Conservation (phyloP, 2,113 vertebrate species). For the Prionailurus viverrinus region DNA sequence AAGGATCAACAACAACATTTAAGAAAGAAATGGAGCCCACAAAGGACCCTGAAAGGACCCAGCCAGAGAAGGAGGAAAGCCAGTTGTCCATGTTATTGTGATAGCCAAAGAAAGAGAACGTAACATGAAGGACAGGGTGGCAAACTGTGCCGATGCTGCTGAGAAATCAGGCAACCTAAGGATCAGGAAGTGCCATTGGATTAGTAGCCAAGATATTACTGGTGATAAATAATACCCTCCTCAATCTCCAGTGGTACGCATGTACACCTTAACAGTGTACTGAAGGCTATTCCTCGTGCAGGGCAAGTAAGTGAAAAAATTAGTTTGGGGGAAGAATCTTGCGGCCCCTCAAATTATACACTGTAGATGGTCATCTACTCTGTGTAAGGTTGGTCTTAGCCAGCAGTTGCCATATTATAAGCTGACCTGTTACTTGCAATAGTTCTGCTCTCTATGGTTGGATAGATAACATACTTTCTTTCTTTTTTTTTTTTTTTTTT, state of each 20-base stretch:
- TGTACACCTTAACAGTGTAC: not conserved
- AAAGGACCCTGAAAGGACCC: not conserved
- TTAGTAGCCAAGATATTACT: not conserved
- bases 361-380: not conserved
- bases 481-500: not conserved
- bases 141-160: not conserved
- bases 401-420: not conserved
- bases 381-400: not conserved
- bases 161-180: not conserved
- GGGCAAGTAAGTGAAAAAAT: not conserved
- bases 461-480: not conserved
- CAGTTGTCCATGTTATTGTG: not conserved
- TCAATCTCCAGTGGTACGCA: not conserved
- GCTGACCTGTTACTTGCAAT: not conserved
- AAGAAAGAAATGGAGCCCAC: not conserved
- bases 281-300: not conserved
- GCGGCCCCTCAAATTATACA: not conserved
- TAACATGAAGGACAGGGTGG: not conserved
- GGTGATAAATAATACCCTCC: not conserved
- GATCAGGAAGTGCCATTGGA: not conserved
- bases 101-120: not conserved
- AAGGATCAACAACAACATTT: not conserved
- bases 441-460: not conserved
- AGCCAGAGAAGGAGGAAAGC: not conserved
- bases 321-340: not conserved